Evolutionary conservation across 2,888 invertebrate genomes (phyloP).

Genomic region (Conops quadrifasciatus): DNA sequence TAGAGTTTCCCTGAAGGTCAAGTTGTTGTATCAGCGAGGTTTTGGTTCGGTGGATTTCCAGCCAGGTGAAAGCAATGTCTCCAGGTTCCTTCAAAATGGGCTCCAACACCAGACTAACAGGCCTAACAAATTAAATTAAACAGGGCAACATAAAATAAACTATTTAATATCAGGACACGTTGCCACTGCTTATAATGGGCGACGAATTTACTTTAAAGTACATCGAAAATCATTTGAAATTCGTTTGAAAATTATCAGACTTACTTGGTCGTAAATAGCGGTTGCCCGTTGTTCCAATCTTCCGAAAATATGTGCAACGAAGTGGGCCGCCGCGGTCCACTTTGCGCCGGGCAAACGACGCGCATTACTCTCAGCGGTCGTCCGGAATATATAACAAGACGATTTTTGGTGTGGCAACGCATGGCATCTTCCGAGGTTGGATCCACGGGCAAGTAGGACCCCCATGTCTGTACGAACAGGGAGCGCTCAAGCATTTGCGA

Average conservation of each 20-base stretch:
- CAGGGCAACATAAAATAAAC: too few relatives aligned
- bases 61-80: constrained; percentile 79
- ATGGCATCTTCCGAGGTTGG: constrained; percentile 71
- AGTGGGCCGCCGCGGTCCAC: constrained; percentile 71
- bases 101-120: constrained; percentile 73
- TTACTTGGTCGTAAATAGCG: constrained; percentile 64
- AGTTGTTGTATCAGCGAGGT: constrained; percentile 71
- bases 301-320: constrained; percentile 82
- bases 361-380: constrained; percentile 68
- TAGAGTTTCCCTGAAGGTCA: constrained; percentile 64
- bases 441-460: constrained; percentile 75
- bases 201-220: too few relatives aligned
- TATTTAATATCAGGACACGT: too few relatives aligned
- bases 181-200: too few relatives aligned
- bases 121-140: constrained; percentile 55
- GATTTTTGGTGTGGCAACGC: constrained; percentile 79
- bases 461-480: constrained; percentile 84
- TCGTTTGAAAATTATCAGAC: too few relatives aligned
- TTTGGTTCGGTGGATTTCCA: constrained; percentile 75
- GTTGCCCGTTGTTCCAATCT: constrained; percentile 72
- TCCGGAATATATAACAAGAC: constrained; percentile 83
- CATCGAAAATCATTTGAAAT: too few relatives aligned
- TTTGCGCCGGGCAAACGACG: constrained; percentile 79
- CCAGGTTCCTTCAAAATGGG: constrained; percentile 79
- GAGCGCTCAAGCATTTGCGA: constrained; percentile 82